These are phyloP conservation scores for Carcharodon carcharias DNA, from an alignment of 2,797 vertebrate species.

Conservation along the genomic window DNA sequence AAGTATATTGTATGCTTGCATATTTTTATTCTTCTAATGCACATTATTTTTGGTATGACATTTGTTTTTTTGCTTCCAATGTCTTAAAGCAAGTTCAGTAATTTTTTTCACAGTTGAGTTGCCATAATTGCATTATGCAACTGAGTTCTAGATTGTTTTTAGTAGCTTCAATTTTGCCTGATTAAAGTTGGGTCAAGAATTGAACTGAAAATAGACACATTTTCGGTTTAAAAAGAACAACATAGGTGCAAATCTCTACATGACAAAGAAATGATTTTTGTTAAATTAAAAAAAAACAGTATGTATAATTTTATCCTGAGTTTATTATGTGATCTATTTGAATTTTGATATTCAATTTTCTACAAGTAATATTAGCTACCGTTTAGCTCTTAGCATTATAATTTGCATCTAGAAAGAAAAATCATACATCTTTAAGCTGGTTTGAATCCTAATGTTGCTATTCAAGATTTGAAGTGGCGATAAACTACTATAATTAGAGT, in stretches of 20 bases:
- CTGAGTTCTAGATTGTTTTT: neutral
- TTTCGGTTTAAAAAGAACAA: neutral
- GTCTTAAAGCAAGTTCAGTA: neutral
- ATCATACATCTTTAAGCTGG: neutral
- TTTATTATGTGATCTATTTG: neutral
- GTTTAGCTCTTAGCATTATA: neutral
- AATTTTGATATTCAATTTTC: neutral
- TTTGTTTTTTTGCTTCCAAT: neutral
- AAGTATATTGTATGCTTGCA: neutral
- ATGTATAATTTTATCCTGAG: neutral
- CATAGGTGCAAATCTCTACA: neutral
- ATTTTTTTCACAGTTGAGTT: constrained; percentile 26
- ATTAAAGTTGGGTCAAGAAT: constrained; percentile 1
- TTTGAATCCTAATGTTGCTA: neutral
- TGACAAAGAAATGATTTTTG: neutral
- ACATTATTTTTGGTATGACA: neutral
- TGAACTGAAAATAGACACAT: constrained; percentile 1
- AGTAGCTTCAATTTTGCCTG: neutral
- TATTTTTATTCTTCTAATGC: neutral
- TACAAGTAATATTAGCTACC: neutral
- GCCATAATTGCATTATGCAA: neutral
- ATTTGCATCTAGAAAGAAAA: neutral
- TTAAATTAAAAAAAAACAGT: neutral
- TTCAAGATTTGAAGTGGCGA: neutral
- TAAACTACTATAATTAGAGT: neutral